Evolutionary conservation across 2,888 invertebrate species (phyloP), one percentile per base, ranked within the genome.

Genomic region (Eutolmus rufibarbis): DNA sequence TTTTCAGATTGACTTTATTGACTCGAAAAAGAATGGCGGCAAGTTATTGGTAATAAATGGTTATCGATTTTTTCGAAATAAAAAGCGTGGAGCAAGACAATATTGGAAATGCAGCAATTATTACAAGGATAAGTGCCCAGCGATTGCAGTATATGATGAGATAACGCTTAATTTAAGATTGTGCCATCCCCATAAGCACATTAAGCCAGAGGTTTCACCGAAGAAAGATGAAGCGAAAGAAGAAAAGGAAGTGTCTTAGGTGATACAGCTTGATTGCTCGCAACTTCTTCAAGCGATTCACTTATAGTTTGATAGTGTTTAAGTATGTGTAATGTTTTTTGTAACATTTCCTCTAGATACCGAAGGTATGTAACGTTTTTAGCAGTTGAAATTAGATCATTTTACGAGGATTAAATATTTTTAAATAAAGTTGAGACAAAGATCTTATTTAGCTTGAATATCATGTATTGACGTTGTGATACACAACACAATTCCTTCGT

Each of bases 81-180:
- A 93, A 88, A 92, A 92, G 86, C 91, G 93, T 23, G 92, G 92
- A 0, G 91, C 91, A 5, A 89, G 92, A 51, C 93, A 93, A 89
- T 93, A 93, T 88, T 93, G 93, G 93, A 93, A 93, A 88, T 93
- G 93, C 88, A 92, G 92, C 79, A 92, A 92, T 87, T 93, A 93
- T 87, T 93, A 93, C 85, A 93, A 93, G 88, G 92, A 92, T 56
- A 93, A 92, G 78, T 93, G 93, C 89, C 93, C 93, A 8, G 92
- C 93, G 14, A 93, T 93, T 81, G 92, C 92, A 0, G 92, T 93
- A 46, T 91, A 92, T 74, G 92, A 93, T 90, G 93, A 93, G 85
- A 91, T 90, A 9, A 91, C 91, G 7, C 89, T 91, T 7, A 92
- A 91, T 87, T 88, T 92, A 86, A 90, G 92, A 12, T 89, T 92